Evolutionary conservation across 2,797 vertebrate genomes (phyloP), one percentile per base, ranked within the genome.

Genomic region (Melanotaenia parkinsoni): DNA sequence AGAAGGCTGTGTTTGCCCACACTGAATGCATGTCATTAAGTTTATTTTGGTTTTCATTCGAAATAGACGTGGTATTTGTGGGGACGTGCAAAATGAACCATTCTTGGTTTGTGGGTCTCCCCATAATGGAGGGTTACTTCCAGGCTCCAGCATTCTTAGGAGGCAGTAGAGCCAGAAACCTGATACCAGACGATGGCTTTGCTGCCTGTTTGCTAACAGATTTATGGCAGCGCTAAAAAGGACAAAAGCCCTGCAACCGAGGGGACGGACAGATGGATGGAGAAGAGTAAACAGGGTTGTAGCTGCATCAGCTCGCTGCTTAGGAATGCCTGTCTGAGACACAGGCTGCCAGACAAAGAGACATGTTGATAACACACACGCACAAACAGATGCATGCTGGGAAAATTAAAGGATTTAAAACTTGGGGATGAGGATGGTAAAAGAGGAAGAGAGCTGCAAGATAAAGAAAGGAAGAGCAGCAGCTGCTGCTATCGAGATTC

Each of bases 41-140:
- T 93, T 92, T 93, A 94, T 94, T 95, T 94, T 91, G 91, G 93
- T 94, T 94, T 93, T 92, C 86, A 88, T 94, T 94, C 80, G 88
- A 95, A 95, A 95, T 95, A 95, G 94, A 91, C 72, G 85, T 82
- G 84, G 91, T 89, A 89, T 93, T 93, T 93, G 92, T 88, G 93
- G 93, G 84, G 72, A 83, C 58, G 84, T 86, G 83, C 87, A 20
- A 90, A 91, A 88, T 73, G 91, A 92, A 92, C 86, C 90, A 86
- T 86, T 84, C 84, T 88, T 72, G 90, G 92, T 94, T 92, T 93
- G 94, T 43, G 92, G 92, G 86, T 88, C 86, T 85, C 86, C 83
- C 83, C 84, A 90, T 95, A 94, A 95, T 95, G 82, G 91, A 93
- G 85, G 94, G 94, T 90, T 90, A 91, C 87, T 88, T 85, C 87